A percentile compares a stretch with the other conserved stretches of the same genome.
These are phyloP conservation scores for Zhuqinia jingwanae DNA, from an alignment of 2,888 invertebrate species.

Conservation along the genomic window DNA sequence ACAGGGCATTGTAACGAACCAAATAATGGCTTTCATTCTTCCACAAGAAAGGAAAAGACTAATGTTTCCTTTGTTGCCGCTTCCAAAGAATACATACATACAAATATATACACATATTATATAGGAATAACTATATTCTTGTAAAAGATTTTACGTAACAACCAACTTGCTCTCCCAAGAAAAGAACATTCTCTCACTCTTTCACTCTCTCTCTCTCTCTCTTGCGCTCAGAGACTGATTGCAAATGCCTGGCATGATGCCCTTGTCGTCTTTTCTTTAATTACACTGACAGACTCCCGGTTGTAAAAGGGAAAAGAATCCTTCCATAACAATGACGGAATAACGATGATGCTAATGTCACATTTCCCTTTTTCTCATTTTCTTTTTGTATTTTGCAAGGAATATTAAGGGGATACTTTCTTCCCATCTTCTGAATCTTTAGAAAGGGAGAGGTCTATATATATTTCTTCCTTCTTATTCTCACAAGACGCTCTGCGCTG, in stretches of 20 bases:
- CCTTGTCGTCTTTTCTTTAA: constrained; percentile 65
- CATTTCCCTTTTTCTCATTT: constrained; percentile 68
- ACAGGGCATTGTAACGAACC: constrained; percentile 58
- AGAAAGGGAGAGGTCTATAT: background rate
- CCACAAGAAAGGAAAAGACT: constrained; percentile 18
- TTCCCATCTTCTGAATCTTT: constrained; percentile 7
- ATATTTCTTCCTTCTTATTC: too few relatives aligned
- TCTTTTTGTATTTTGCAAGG: constrained; percentile 47
- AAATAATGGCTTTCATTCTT: constrained; percentile 58
- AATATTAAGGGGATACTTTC: constrained; percentile 6
- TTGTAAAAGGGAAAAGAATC: constrained; percentile 58
- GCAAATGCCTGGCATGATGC: constrained; percentile 66
- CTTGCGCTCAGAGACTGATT: constrained; percentile 57
- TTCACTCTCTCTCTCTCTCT: background rate
- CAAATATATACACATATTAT: background rate
- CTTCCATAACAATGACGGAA: constrained; percentile 65
- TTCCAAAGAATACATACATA: background rate
- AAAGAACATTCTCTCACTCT: background rate
- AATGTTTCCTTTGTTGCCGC: constrained; percentile 35
- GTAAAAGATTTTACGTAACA: background rate
- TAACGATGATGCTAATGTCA: constrained; percentile 69
- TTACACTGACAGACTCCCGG: constrained; percentile 62
- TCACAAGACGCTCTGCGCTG: too few relatives aligned
- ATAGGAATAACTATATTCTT: background rate
- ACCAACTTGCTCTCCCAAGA: background rate